Evolutionary conservation across 2,888 invertebrate species (phyloP), one percentile per base, ranked within the genome.

Genomic region (Muscina levida): DNA sequence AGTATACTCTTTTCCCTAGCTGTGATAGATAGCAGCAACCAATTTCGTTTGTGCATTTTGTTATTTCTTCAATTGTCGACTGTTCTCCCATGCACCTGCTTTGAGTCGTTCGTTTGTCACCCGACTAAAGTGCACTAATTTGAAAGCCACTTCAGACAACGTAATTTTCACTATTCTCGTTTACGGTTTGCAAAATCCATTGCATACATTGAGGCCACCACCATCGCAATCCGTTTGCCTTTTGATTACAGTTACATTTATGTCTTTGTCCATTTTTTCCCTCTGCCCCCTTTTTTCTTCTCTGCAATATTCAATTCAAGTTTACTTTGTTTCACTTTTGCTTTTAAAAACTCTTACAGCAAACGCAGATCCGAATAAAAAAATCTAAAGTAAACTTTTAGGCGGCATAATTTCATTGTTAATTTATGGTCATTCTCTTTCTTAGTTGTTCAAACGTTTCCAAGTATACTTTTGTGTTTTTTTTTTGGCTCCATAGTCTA

Each of bases 351-450:
- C 17, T 59, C 15, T 15, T 1, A 19, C 48, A 6, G 3, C 19
- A 8, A 2, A 46, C 13, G 17, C 39, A 39, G 11, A 39, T 24
- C 44, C 8, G 26, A 26, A 26, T 0, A 5, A 51, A 22, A 37
- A 37, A 74, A 44, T 56, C 15, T 44, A 37, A 56, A 74, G 66
- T 53, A 71, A 39, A 71, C 57, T 66, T 73, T 65, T 26, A 66
- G 62, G 66, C 39, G 42, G 66, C 1, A 24, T 59, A 59, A 59
- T 39, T 59, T 59, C 31, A 59, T 59, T 59, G 59, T n/a, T 37
- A 59, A 59, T 59, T 62, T 62, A 42, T 62, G 37, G 11, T 17
- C 13, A 22, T 62, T 62, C 13, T 42, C 22, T 62, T 39, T 5
- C 19, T 39, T 59, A 8, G 6, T 13, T 26, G 26, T 57, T 39